A percentile compares a stretch with the other conserved stretches of the same genome.
Evolutionary conservation across 1,140 invertebrate species (phyloP).

Genomic region (Plutomurus gul): DNA sequence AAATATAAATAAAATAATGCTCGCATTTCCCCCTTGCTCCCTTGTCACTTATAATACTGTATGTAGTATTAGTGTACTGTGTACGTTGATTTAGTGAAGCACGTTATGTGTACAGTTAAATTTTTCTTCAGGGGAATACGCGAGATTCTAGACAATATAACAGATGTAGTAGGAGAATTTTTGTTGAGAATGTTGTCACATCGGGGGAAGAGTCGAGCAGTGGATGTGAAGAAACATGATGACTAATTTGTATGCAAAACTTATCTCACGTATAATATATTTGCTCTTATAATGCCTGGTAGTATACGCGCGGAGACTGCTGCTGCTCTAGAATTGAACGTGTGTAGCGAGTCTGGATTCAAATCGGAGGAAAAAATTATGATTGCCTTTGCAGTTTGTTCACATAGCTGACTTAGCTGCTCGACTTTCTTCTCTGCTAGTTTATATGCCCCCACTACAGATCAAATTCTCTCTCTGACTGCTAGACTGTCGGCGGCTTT

Average conservation of each 20-base stretch:
- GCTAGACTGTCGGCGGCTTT: too few species aligned
- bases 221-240: neutral
- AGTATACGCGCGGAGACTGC: too few species aligned
- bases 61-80: too few species aligned
- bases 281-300: constrained; percentile 11
- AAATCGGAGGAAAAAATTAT: neutral
- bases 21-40: too few species aligned
- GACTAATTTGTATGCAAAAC: constrained; percentile 29
- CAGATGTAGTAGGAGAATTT: neutral
- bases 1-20: too few species aligned
- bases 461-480: neutral
- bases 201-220: neutral
- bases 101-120: too few species aligned
- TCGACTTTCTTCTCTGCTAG: too few species aligned
- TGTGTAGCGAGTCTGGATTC: neutral
- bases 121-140: too few species aligned
- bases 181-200: neutral
- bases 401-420: neutral
- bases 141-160: too few species aligned
- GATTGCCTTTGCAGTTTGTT: neutral
- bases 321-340: too few species aligned
- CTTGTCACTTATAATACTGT: too few species aligned
- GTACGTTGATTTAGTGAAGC: too few species aligned
- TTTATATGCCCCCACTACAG: neutral
- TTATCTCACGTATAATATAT: constrained; percentile 28